A percentile compares a stretch with the other conserved stretches of the same genome.
These are phyloP conservation scores for Spicauda simplicius DNA, from an alignment of 2,888 invertebrate species.

Conservation along the genomic window DNA sequence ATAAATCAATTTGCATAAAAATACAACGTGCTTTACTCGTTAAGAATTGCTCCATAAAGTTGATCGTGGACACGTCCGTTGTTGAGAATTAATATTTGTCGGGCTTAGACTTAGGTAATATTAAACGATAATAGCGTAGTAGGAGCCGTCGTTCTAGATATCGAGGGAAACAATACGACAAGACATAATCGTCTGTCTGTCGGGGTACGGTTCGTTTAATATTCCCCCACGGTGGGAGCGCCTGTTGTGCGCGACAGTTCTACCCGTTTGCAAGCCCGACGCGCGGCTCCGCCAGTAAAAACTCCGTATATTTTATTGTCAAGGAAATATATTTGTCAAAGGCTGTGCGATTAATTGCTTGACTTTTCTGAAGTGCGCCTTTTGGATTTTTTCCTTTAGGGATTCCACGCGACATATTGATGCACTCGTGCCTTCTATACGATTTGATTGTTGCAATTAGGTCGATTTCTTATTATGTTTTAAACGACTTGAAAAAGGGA, in stretches of 20 bases:
- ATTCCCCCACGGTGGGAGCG: constrained; percentile 75
- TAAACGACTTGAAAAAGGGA: not conserved
- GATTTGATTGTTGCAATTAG: not conserved
- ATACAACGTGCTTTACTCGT: constrained; percentile 26
- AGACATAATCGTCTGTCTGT: constrained; percentile 64
- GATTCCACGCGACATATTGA: constrained; percentile 44
- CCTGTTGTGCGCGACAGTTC: constrained; percentile 76
- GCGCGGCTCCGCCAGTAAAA: constrained; percentile 68
- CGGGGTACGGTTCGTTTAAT: constrained; percentile 69
- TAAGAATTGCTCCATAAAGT: constrained; percentile 6
- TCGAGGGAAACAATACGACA: constrained; percentile 56
- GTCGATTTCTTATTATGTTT: not conserved
- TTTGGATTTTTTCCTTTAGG: constrained; percentile 53
- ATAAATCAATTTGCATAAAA: constrained; percentile 32
- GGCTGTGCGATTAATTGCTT: constrained; percentile 73
- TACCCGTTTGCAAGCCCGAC: constrained; percentile 67
- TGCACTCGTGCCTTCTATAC: constrained; percentile 39
- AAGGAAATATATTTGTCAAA: constrained; percentile 81
- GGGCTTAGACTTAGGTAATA: not conserved
- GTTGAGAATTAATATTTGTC: not conserved
- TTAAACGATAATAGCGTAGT: constrained; percentile 13
- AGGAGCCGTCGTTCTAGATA: constrained; percentile 38
- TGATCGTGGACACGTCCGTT: not conserved
- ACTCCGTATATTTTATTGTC: constrained; percentile 80
- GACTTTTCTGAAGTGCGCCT: constrained; percentile 63